Evolutionary conservation across 1,140 invertebrate genomes (phyloP).

Genomic region (Diuraphis noxia): DNA sequence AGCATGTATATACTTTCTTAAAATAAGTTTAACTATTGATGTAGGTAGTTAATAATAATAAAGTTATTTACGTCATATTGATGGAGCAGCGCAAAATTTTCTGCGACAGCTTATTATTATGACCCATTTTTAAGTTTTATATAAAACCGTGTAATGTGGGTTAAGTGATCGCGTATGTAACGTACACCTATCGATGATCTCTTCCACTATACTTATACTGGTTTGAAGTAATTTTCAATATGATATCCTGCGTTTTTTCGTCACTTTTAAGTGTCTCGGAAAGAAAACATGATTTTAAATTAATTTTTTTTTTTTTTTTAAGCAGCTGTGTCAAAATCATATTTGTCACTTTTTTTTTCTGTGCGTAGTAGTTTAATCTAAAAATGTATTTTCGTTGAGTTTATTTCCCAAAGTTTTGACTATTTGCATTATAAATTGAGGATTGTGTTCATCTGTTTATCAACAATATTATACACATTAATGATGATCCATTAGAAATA

Average conservation of each 20-base stretch:
- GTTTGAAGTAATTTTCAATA: slow-evolving; percentile 18
- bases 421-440: not conserved
- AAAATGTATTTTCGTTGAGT: not conserved
- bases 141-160: not conserved
- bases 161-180: not conserved
- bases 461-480: not conserved
- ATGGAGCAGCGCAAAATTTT: not conserved
- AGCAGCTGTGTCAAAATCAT: not conserved
- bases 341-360: not conserved
- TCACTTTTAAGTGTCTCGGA: not conserved
- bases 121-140: not conserved
- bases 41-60: not conserved
- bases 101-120: not conserved
- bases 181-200: not conserved
- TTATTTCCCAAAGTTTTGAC: not conserved
- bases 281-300: not conserved
- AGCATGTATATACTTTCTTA: not conserved
- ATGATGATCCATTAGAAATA: not conserved
- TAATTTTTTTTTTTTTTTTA: no score
- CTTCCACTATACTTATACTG: not conserved
- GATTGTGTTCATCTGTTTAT: not conserved
- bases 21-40: not conserved
- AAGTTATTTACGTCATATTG: not conserved
- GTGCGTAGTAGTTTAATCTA: not conserved
- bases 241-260: not conserved